Conservation (phyloP, 2,888 invertebrate species). For the Tipula unca region DNA sequence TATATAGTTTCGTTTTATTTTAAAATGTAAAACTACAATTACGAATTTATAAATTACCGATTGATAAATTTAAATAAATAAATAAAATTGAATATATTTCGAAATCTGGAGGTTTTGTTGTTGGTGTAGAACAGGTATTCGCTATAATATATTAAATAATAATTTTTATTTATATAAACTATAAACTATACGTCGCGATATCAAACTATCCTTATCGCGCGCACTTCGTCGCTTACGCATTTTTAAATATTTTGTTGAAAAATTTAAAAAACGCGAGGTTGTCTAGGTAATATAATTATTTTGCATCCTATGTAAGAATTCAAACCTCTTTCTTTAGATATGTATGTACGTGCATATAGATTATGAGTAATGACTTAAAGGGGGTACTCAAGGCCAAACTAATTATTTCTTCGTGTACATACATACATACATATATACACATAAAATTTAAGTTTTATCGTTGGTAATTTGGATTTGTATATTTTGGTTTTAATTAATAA, state of each 20-base stretch:
- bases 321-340: too few species aligned
- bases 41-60: background rate
- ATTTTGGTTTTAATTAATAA: background rate
- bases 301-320: too few species aligned
- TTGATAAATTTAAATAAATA: conserved; percentile 8
- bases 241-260: background rate
- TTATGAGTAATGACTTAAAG: too few species aligned
- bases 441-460: too few species aligned
- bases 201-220: background rate
- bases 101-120: conserved; percentile 4
- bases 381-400: background rate
- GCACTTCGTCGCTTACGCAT: background rate
- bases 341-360: too few species aligned
- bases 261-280: background rate
- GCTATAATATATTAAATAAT: background rate
- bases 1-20: background rate
- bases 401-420: background rate
- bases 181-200: too few species aligned
- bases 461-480: too few species aligned
- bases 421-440: too few species aligned
- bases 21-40: background rate
- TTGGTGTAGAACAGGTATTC: background rate
- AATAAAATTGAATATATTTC: background rate
- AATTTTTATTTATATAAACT: background rate
- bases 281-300: background rate